phyloP scores from a whole-genome alignment of 2,888 invertebrate genomes.

The Idaea straminata region DNA sequence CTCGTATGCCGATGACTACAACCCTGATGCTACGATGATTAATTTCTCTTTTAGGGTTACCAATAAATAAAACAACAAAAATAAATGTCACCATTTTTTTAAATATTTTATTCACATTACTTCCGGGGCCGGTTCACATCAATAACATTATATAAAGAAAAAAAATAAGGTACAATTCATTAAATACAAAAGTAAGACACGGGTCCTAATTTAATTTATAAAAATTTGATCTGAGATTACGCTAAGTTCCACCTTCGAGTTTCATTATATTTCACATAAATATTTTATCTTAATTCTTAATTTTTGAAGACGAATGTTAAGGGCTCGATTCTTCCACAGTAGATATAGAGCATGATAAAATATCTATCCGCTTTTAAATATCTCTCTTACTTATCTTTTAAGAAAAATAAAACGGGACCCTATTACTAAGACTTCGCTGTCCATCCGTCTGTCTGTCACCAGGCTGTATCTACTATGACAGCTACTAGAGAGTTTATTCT shows the following conservation, averaged over 20 bases:
- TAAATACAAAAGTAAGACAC: constrained; percentile 67
- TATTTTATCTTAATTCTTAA: too few relatives aligned
- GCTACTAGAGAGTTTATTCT: too few relatives aligned
- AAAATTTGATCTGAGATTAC: constrained; percentile 60
- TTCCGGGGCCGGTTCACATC: constrained; percentile 65
- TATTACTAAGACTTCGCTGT: too few relatives aligned
- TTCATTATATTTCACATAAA: background rate
- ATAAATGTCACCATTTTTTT: constrained; percentile 46
- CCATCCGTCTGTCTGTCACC: too few relatives aligned
- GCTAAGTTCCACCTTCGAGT: constrained; percentile 28
- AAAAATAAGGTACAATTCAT: constrained; percentile 61
- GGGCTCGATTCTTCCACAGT: background rate
- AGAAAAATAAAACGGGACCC: too few relatives aligned
- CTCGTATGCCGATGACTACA: too few relatives aligned
- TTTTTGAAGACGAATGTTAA: background rate
- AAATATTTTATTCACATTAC: constrained; percentile 62
- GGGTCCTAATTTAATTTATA: constrained; percentile 31
- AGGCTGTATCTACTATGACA: too few relatives aligned
- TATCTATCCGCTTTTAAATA: background rate
- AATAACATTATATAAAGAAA: constrained; percentile 68
- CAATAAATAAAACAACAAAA: constrained; percentile 8
- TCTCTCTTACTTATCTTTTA: background rate
- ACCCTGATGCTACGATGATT: too few relatives aligned
- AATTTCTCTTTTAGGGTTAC: too few relatives aligned
- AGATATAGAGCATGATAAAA: background rate